Percentiles rank a stretch among this genome's conserved stretches.
These are phyloP conservation scores for Galeruca laticollis DNA, from an alignment of 2,888 invertebrate genomes.

Conservation along the genomic window DNA sequence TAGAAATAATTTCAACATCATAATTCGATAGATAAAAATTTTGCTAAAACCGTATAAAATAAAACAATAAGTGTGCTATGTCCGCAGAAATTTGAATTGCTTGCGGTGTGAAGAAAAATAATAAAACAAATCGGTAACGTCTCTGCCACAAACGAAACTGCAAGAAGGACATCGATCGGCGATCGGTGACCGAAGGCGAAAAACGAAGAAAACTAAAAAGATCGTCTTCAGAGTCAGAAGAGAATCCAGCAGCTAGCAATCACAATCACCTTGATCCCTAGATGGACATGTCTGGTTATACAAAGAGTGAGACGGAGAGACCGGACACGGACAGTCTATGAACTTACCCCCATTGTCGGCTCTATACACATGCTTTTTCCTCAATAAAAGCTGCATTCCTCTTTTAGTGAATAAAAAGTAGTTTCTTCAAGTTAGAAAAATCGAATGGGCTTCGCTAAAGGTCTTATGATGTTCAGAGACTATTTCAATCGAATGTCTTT, in stretches of 20 bases:
- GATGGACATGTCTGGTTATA: conserved; percentile 62
- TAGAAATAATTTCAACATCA: too few relatives aligned
- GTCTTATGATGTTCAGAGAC: conserved; percentile 33
- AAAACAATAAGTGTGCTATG: neutral
- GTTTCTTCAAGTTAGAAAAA: conserved; percentile 63
- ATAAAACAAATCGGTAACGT: conserved; percentile 24
- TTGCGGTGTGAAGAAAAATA: neutral
- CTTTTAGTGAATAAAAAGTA: conserved; percentile 64
- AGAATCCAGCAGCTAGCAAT: conserved; percentile 52
- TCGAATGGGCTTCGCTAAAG: conserved; percentile 33
- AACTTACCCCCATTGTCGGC: conserved; percentile 61
- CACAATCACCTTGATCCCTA: conserved; percentile 62
- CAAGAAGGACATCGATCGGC: conserved; percentile 43
- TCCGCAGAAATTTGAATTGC: neutral
- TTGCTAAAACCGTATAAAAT: too few relatives aligned
- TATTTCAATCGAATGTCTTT: conserved; percentile 32
- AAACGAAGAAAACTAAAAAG: conserved; percentile 21
- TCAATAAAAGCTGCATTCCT: conserved; percentile 61
- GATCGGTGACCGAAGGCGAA: conserved; percentile 43
- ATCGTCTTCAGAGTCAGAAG: conserved; percentile 45
- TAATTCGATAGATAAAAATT: too few relatives aligned
- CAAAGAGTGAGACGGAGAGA: conserved; percentile 47
- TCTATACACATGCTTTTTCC: conserved; percentile 62
- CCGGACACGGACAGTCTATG: conserved; percentile 57
- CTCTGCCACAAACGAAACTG: conserved; percentile 27